phyloP scores from a whole-genome alignment of 1,140 invertebrate species.

The Solenopsis invicta region DNA sequence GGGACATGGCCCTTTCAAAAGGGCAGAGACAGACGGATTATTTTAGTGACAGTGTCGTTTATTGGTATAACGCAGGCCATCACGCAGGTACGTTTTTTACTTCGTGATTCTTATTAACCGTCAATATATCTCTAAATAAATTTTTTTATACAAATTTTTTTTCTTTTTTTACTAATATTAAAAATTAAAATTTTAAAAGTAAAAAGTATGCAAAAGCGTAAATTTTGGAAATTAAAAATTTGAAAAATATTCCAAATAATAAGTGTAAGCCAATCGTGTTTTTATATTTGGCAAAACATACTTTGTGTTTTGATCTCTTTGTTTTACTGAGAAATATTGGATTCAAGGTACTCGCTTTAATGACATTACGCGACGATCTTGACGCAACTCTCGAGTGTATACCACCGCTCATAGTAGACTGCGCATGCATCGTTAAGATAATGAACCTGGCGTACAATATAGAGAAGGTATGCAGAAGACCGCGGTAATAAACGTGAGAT shows the following conservation, averaged over 20 bases:
- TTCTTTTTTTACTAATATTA: not conserved
- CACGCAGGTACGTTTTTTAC: constrained; percentile 15
- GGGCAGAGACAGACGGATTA: not conserved
- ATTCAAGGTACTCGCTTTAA: constrained; percentile 44
- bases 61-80: constrained; percentile 23
- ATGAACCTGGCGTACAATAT: not conserved
- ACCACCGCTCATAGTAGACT: constrained; percentile 33
- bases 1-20: constrained; percentile 48
- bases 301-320: not conserved
- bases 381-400: constrained; percentile 20
- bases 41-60: not conserved
- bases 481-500: not conserved
- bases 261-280: not conserved
- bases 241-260: not conserved
- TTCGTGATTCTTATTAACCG: not conserved
- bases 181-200: not conserved
- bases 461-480: constrained; percentile 16
- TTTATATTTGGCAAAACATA: not conserved
- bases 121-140: too few relatives aligned
- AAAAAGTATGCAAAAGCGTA: not conserved
- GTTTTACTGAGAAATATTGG: not conserved
- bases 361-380: constrained; percentile 14
- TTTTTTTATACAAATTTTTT: not conserved
- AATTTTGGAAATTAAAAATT: not conserved
- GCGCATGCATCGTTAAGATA: constrained; percentile 16